Conservation (phyloP, 1,140 invertebrate species). For the Aphidius ervi region DNA sequence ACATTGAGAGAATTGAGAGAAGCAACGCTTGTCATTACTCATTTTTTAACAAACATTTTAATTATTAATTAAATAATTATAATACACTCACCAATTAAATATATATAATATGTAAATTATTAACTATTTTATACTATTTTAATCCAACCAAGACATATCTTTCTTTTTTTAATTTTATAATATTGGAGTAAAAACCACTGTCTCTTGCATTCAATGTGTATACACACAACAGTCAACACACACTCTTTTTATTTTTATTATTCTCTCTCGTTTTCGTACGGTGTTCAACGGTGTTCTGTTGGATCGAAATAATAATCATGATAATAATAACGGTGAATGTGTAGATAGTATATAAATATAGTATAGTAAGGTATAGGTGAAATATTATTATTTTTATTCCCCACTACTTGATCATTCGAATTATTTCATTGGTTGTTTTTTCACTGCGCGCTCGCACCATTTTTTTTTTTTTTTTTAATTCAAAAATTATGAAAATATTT, state of each 20-base stretch:
- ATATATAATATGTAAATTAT: neutral
- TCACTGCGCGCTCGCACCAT: too few species aligned
- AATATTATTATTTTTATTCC: too few species aligned
- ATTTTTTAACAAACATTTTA: too few species aligned
- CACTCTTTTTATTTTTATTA: too few species aligned
- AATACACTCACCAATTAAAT: neutral
- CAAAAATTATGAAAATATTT: slow-evolving; percentile 33
- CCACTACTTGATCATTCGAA: too few species aligned
- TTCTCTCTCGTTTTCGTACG: slow-evolving; percentile 1
- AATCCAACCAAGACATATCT: slow-evolving; percentile 33
- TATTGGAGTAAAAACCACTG: slow-evolving; percentile 29
- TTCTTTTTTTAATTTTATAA: slow-evolving; percentile 6
- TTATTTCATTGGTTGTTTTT: too few species aligned
- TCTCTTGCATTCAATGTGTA: slow-evolving; percentile 24
- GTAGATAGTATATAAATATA: too few species aligned
- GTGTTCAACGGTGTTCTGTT: neutral
- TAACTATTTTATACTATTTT: neutral
- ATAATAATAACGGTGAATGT: too few species aligned
- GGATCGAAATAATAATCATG: neutral
- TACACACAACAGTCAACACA: too few species aligned
- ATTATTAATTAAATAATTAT: too few species aligned
- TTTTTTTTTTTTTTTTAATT: neutral
- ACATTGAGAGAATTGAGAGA: neutral
- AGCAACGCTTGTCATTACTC: slow-evolving; percentile 17
- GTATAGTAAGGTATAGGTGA: too few species aligned